Percentiles rank a stretch among this genome's conserved stretches.
Evolutionary conservation across 1,140 invertebrate genomes (phyloP).

Genomic region (Elymnias hypermnestra): DNA sequence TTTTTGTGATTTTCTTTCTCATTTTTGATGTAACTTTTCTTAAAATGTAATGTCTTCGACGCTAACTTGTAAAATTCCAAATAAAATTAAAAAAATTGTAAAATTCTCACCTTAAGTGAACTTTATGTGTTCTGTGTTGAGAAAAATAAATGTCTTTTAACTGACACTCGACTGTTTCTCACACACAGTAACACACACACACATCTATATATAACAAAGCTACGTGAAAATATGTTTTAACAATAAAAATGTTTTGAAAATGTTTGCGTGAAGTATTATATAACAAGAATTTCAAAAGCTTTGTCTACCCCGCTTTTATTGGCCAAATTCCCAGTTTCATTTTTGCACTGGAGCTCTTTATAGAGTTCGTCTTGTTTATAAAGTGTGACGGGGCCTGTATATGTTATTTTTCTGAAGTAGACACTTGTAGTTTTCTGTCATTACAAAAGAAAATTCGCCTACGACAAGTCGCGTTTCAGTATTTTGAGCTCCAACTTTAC

Average conservation of each 20-base stretch:
- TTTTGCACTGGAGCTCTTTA: slow-evolving; percentile 33
- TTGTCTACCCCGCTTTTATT: slow-evolving; percentile 43
- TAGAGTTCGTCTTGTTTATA: slow-evolving; percentile 33
- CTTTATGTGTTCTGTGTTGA: too few species aligned
- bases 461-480: not conserved
- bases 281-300: slow-evolving; percentile 40
- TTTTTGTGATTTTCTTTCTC: too few species aligned
- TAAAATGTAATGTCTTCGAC: too few species aligned
- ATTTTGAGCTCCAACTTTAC: not conserved
- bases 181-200: too few species aligned
- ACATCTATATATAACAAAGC: too few species aligned
- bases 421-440: slow-evolving; percentile 13
- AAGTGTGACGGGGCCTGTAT: slow-evolving; percentile 36
- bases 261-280: slow-evolving; percentile 39
- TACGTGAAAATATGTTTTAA: slow-evolving; percentile 37
- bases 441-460: slow-evolving; percentile 9
- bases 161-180: too few species aligned
- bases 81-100: too few species aligned
- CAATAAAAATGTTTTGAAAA: too few species aligned
- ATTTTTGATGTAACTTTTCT: too few species aligned
- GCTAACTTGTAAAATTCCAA: too few species aligned
- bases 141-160: too few species aligned
- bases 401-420: slow-evolving; percentile 27
- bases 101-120: too few species aligned
- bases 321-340: slow-evolving; percentile 49